A percentile compares a stretch with the other conserved stretches of the same genome.
phyloP scores from a whole-genome alignment of 92 coral and sea anemone genomes.

The Blastomussa wellsi region DNA sequence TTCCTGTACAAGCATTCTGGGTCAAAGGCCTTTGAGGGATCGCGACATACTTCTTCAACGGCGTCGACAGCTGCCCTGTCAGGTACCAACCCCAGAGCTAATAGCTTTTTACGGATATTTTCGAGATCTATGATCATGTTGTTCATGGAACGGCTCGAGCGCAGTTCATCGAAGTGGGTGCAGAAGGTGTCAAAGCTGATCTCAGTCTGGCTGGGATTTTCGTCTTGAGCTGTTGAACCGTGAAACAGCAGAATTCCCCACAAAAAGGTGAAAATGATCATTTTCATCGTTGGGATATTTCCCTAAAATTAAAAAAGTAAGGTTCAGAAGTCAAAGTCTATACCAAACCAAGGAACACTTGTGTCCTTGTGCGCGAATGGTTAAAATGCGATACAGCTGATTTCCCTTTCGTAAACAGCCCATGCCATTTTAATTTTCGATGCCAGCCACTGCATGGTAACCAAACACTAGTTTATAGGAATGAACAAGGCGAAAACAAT shows the following conservation, averaged over 20 bases:
- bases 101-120: background rate
- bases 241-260: constrained; percentile 16
- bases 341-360: too few species aligned
- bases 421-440: too few species aligned
- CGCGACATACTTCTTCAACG: background rate
- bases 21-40: constrained; percentile 28
- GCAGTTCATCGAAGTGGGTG: constrained; percentile 30
- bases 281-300: background rate
- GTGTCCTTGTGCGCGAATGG: too few species aligned
- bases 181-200: constrained; percentile 30
- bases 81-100: background rate
- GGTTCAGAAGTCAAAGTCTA: background rate
- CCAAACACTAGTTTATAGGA: too few species aligned
- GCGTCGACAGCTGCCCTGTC: constrained; percentile 6
- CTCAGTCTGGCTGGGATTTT: background rate
- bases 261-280: background rate
- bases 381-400: too few species aligned
- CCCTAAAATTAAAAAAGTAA: background rate
- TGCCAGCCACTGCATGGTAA: too few species aligned
- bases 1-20: constrained; percentile 27
- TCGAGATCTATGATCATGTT: constrained; percentile 5
- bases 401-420: too few species aligned
- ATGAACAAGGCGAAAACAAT: too few species aligned
- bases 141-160: constrained; percentile 2
- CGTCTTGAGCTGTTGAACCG: constrained; percentile 13